A percentile compares a stretch with the other conserved stretches of the same genome.
These are phyloP conservation scores for Aphidoletes aphidimyza DNA, from an alignment of 2,888 invertebrate species.

Conservation along the genomic window DNA sequence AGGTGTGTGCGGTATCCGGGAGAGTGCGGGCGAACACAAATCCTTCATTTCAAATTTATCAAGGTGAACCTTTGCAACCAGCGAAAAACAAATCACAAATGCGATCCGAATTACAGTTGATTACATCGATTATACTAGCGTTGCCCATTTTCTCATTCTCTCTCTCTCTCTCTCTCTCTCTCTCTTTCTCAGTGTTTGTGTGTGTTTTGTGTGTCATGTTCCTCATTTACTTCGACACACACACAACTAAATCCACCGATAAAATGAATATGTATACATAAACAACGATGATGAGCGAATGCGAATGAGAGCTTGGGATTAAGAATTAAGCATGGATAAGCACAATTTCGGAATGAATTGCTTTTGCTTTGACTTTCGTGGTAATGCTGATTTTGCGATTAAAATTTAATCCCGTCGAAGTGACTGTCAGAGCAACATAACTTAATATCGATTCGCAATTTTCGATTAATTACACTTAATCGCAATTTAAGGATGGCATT, in stretches of 20 bases:
- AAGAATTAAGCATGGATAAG: conserved; percentile 49
- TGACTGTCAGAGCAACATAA: not conserved
- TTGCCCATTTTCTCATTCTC: too few relatives aligned
- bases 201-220: not conserved
- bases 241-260: too few relatives aligned
- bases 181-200: too few relatives aligned
- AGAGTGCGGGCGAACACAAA: too few relatives aligned
- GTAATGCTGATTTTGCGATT: conserved; percentile 24
- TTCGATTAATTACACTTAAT: conserved; percentile 29
- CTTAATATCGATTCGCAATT: not conserved
- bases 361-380: conserved; percentile 26
- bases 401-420: conserved; percentile 40
- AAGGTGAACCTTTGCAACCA: conserved; percentile 9
- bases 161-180: too few relatives aligned
- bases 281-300: not conserved
- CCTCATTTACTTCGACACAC: not conserved
- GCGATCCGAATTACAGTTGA: not conserved
- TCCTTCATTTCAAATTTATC: not conserved
- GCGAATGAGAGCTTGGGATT: conserved; percentile 18
- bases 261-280: too few relatives aligned
- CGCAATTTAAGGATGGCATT: not conserved
- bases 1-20: too few relatives aligned
- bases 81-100: conserved; percentile 11
- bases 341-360: conserved; percentile 3
- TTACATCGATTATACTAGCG: conserved; percentile 4